A percentile compares a stretch with the other conserved stretches of the same genome.
Evolutionary conservation across 2,888 invertebrate genomes (phyloP).

Genomic region (Asteroscopus sphinx): DNA sequence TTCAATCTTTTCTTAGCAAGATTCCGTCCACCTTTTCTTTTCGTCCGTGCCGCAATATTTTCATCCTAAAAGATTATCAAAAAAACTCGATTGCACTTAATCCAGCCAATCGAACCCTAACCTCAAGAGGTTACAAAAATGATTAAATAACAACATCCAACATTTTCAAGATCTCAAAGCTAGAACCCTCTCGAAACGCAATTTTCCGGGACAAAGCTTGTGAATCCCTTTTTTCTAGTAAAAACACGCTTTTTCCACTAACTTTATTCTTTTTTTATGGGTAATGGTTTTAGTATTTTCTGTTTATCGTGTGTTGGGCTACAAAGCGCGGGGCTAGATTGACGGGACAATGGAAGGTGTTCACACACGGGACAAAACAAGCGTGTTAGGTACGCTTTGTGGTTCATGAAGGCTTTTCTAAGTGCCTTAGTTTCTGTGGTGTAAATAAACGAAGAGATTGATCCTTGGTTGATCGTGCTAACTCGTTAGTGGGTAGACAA

Average conservation of each 20-base stretch:
- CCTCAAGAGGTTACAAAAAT: background rate
- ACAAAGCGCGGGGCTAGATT: slow-evolving; percentile 27
- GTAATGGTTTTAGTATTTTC: slow-evolving; percentile 29
- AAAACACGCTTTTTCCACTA: slow-evolving; percentile 29
- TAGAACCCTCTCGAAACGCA: slow-evolving; percentile 28
- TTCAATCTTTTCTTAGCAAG: too few species aligned
- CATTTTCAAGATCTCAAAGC: slow-evolving; percentile 14
- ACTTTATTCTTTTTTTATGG: slow-evolving; percentile 30
- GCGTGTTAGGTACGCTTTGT: slow-evolving; percentile 11
- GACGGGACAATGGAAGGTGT: slow-evolving; percentile 30
- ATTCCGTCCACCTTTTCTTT: too few species aligned
- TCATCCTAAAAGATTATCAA: too few species aligned
- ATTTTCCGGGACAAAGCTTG: slow-evolving; percentile 43
- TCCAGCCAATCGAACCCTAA: too few species aligned
- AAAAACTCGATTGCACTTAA: too few species aligned
- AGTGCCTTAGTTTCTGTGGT: slow-evolving; percentile 11
- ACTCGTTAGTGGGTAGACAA: too few species aligned
- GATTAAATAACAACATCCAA: slow-evolving; percentile 25
- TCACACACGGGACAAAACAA: slow-evolving; percentile 1
- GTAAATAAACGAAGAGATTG: background rate
- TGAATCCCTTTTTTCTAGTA: slow-evolving; percentile 19
- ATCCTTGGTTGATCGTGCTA: slow-evolving; percentile 9
- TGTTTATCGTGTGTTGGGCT: slow-evolving; percentile 23
- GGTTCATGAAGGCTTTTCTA: slow-evolving; percentile 7
- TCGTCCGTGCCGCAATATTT: too few species aligned